A percentile compares a stretch with the other conserved stretches of the same genome.
Evolutionary conservation across 2,888 invertebrate species (phyloP).

Genomic region (Hydrotaea diabolus): DNA sequence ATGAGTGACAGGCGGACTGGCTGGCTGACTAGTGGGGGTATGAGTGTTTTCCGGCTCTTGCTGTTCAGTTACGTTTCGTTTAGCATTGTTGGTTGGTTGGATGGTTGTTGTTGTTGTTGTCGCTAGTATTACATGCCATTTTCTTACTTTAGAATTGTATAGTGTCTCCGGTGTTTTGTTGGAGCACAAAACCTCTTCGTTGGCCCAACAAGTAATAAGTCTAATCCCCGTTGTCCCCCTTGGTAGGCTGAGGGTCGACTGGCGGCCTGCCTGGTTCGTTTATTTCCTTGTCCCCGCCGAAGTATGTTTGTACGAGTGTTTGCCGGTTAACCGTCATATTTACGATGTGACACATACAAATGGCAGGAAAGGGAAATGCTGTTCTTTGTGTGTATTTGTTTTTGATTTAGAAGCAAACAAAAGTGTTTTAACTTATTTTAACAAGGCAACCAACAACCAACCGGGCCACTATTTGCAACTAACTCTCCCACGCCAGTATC

Average conservation of each 20-base stretch:
- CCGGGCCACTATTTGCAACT: neutral
- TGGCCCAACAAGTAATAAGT: constrained; percentile 25
- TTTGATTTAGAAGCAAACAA: neutral
- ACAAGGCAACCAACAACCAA: neutral
- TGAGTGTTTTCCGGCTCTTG: constrained; percentile 36
- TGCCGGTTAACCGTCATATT: neutral
- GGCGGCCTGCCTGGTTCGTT: constrained; percentile 10
- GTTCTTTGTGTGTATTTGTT: neutral
- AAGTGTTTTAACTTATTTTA: neutral
- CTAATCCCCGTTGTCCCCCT: constrained; percentile 25
- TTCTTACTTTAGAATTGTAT: constrained; percentile 23
- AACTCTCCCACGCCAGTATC: neutral
- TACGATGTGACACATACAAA: constrained; percentile 23
- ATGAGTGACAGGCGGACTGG: neutral
- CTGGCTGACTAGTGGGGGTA: too few species aligned
- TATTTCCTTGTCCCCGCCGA: constrained; percentile 18
- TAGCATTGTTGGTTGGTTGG: constrained; percentile 21
- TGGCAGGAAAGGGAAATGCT: neutral
- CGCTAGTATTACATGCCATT: constrained; percentile 26
- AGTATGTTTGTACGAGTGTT: too few species aligned
- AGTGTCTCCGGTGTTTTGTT: constrained; percentile 49
- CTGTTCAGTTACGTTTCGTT: constrained; percentile 32
- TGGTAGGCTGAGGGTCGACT: neutral
- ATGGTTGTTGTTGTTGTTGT: neutral
- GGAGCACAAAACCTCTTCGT: neutral